Evolutionary conservation across 2,888 invertebrate genomes (phyloP), one percentile per base, ranked within the genome.

Genomic region (Oligia fasciuncula): DNA sequence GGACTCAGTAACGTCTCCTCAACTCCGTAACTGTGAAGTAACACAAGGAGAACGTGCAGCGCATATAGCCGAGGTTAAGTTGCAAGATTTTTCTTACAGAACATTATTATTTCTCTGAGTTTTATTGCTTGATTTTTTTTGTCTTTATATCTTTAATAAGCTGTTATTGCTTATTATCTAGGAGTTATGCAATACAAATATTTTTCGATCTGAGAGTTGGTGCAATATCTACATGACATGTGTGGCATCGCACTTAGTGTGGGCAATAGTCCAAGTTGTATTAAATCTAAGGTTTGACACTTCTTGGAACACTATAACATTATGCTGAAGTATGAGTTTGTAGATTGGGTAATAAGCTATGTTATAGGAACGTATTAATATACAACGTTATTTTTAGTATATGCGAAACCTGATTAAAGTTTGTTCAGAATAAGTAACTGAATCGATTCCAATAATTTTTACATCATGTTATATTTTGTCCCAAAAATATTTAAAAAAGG

Each of bases 201-300:
- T 77, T 65, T 76, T 43, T 43, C 11, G 8, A 40, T 67, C 46
- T 62, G 40, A 49, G 43, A 68, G 13, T 60, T 57, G 17, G 43
- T 76, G 63, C 72, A 60, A 76, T 73, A 69, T 81, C 29, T 81
- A 40, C 19, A 81, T 54, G 60, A 66, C 54, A 66, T 73, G 46
- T 84, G 57, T 79, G 65, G 57, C 77, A 43, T 74, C 11, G 63
- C 46, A 70, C 66, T 78, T 70, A 51, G 62, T 66, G 19, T 67
- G 80, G 86, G 84, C 85, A 77, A 35, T 57, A 49, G 62, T 84
- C 87, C 87, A 85, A 86, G 29, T 80, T 43, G 43, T 73, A 73
- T 76, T 73, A 76, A 76, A 51, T 66, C 51, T 63, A 65, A 54
- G 62, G 57, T 76, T 70, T 67, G 60, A 73, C 54, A 69, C 66